Evolutionary conservation across 2,113 vertebrate species (phyloP).

Genomic region (Carlito syrichta): DNA sequence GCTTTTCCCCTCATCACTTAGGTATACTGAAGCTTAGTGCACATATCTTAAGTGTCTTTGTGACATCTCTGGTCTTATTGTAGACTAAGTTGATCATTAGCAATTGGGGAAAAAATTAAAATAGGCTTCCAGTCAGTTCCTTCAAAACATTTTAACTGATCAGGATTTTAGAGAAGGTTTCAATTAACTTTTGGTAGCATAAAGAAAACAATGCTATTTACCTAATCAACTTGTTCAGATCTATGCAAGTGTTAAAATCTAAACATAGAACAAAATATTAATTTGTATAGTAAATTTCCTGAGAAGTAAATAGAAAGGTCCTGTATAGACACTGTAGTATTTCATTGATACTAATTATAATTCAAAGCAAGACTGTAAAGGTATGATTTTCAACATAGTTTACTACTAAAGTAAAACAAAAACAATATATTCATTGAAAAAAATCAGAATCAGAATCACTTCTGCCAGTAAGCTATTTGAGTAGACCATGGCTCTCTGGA

Average conservation of each 20-base stretch:
- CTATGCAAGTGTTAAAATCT: background rate
- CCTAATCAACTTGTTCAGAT: background rate
- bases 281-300: background rate
- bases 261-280: background rate
- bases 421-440: background rate
- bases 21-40: background rate
- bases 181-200: background rate
- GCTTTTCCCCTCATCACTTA: background rate
- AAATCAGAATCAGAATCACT: background rate
- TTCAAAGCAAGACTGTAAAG: slow-evolving; percentile 21
- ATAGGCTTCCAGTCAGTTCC: background rate
- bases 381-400: background rate
- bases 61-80: background rate
- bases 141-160: slow-evolving; percentile 10
- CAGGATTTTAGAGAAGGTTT: background rate
- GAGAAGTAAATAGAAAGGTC: background rate
- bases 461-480: background rate
- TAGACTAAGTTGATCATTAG: background rate
- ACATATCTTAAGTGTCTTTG: background rate
- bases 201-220: background rate
- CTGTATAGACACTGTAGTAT: background rate
- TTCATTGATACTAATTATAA: background rate
- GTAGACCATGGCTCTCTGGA: background rate
- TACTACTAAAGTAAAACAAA: slow-evolving; percentile 7
- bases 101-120: slow-evolving; percentile 16